Conservation (phyloP, 2,888 invertebrate genomes). For the Macropis europaea region DNA sequence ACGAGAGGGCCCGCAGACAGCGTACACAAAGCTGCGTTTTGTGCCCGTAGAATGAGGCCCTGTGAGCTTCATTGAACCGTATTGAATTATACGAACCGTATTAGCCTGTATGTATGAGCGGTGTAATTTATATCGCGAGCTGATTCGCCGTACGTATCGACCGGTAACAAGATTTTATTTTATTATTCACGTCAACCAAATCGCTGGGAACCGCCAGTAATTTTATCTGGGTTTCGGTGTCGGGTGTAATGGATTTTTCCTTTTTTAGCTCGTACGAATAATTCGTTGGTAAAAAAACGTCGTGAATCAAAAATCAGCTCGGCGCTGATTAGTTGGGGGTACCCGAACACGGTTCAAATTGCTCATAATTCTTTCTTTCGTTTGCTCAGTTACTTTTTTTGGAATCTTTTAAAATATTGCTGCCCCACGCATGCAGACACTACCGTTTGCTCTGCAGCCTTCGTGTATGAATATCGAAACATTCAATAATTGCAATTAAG, state of each 20-base stretch:
- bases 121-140: slow-evolving; percentile 36
- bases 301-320: too few species aligned
- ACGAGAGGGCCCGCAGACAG: slow-evolving; percentile 27
- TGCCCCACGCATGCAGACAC: too few species aligned
- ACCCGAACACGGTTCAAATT: neutral
- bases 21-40: slow-evolving; percentile 17
- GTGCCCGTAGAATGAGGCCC: neutral
- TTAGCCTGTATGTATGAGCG: slow-evolving; percentile 27
- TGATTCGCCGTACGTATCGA: slow-evolving; percentile 19
- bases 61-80: slow-evolving; percentile 20
- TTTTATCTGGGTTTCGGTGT: slow-evolving; percentile 48
- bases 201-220: slow-evolving; percentile 29
- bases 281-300: slow-evolving; percentile 6
- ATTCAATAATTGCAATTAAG: too few species aligned
- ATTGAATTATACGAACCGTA: slow-evolving; percentile 44
- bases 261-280: neutral
- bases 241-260: neutral
- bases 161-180: slow-evolving; percentile 37
- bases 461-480: too few species aligned
- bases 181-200: slow-evolving; percentile 9
- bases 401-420: too few species aligned
- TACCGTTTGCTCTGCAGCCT: too few species aligned
- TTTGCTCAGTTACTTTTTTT: too few species aligned
- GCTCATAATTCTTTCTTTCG: neutral
- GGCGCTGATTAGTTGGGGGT: neutral